phyloP scores from a whole-genome alignment of 2,888 invertebrate species.

The Lasioglossum lativentre region DNA sequence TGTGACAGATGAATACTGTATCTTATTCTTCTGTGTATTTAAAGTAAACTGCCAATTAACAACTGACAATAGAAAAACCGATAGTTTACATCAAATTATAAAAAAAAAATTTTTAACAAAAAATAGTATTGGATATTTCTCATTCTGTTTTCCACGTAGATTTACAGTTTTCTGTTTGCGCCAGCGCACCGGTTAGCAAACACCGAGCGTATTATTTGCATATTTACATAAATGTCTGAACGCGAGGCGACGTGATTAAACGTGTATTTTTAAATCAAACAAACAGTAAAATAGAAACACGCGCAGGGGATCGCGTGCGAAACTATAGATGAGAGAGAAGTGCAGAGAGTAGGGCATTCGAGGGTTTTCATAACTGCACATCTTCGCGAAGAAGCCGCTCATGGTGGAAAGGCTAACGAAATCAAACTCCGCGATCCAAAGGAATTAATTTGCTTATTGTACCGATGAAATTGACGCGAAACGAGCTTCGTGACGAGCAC shows the following conservation, averaged over 20 bases:
- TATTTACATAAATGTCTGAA: background rate
- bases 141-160: background rate
- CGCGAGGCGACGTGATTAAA: background rate
- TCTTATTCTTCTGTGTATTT: no score
- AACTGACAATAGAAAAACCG: background rate
- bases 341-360: conserved; percentile 37
- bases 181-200: background rate
- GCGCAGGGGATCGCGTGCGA: background rate
- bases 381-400: background rate
- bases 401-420: conserved; percentile 43
- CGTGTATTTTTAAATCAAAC: background rate
- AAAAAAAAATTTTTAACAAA: background rate
- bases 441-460: conserved; percentile 59
- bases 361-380: conserved; percentile 36
- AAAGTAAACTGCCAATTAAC: background rate
- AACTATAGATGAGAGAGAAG: background rate
- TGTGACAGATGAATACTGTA: no score
- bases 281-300: background rate
- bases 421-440: conserved; percentile 50
- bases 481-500: conserved; percentile 34
- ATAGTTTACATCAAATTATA: background rate
- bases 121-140: background rate
- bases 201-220: background rate
- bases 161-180: background rate
- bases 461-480: conserved; percentile 47